These are phyloP conservation scores for Pogona vitticeps DNA, from an alignment of 2,113 vertebrate genomes.

Conservation along the genomic window DNA sequence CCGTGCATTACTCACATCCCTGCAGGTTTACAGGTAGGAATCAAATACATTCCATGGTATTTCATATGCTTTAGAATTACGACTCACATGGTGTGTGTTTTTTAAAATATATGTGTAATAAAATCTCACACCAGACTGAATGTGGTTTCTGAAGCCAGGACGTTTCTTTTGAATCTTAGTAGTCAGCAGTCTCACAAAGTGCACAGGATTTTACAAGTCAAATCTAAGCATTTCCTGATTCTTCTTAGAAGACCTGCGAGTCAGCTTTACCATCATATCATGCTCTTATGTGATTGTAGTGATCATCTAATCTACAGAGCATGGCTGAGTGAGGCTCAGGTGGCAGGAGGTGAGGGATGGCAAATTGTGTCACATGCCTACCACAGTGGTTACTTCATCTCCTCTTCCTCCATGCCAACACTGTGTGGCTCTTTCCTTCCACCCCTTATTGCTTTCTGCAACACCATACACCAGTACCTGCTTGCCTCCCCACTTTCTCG, in stretches of 20 bases:
- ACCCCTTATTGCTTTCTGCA: too few species aligned
- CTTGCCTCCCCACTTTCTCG: too few species aligned
- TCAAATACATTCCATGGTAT: neutral
- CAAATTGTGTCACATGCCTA: too few species aligned
- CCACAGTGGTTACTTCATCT: neutral
- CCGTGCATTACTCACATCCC: neutral
- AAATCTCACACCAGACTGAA: neutral
- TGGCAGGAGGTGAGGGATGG: too few species aligned
- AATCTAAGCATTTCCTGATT: neutral
- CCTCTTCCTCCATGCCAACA: neutral
- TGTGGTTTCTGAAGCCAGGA: neutral
- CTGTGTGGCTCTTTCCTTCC: too few species aligned
- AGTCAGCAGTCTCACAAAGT: neutral
- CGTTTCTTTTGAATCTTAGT: neutral
- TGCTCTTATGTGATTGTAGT: slow-evolving; percentile 21
- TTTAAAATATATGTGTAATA: too few species aligned
- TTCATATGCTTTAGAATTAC: slow-evolving; percentile 11
- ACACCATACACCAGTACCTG: too few species aligned
- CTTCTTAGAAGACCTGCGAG: neutral
- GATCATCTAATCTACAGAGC: neutral
- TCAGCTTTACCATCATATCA: neutral
- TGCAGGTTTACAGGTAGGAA: neutral
- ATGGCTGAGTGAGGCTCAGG: too few species aligned
- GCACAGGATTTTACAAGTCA: neutral
- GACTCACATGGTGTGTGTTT: neutral